These are phyloP conservation scores for Borostomias antarcticus DNA, from an alignment of 2,797 vertebrate genomes.

Conservation along the genomic window DNA sequence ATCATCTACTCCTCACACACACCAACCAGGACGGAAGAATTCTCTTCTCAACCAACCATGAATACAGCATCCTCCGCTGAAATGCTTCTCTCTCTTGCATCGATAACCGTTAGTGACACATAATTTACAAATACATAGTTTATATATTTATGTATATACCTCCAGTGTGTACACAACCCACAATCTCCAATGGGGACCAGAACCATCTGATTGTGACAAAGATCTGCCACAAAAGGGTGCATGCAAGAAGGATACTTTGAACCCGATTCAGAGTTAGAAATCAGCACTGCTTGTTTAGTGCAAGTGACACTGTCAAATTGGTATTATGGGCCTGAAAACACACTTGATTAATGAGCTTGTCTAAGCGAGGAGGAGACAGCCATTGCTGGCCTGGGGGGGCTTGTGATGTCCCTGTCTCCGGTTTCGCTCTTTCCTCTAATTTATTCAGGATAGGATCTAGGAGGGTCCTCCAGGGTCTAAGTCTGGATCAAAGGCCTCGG, in stretches of 20 bases:
- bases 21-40: conserved; percentile 39
- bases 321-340: conserved; percentile 42
- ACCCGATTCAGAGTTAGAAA: conserved; percentile 54
- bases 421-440: conserved; percentile 59
- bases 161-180: conserved; percentile 76
- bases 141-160: conserved; percentile 76
- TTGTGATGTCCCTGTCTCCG: conserved; percentile 50
- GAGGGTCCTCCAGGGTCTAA: conserved; percentile 67
- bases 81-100: conserved; percentile 19
- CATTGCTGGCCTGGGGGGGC: conserved; percentile 54
- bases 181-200: conserved; percentile 61
- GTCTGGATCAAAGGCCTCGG: conserved; percentile 67
- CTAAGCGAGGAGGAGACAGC: conserved; percentile 35
- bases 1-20: conserved; percentile 40
- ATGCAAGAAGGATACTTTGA: conserved; percentile 70
- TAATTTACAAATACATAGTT: conserved; percentile 69
- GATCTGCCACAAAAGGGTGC: conserved; percentile 69
- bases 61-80: conserved; percentile 56
- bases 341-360: conserved; percentile 56
- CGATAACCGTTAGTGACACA: conserved; percentile 72
- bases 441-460: conserved; percentile 42
- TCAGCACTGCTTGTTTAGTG: conserved; percentile 48
- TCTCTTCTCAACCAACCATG: conserved; percentile 58
- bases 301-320: conserved; percentile 31
- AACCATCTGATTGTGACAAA: conserved; percentile 63